Base-by-base conservation (phyloP, 2,888 invertebrate genomes). In the Molorchus minor region DNA sequence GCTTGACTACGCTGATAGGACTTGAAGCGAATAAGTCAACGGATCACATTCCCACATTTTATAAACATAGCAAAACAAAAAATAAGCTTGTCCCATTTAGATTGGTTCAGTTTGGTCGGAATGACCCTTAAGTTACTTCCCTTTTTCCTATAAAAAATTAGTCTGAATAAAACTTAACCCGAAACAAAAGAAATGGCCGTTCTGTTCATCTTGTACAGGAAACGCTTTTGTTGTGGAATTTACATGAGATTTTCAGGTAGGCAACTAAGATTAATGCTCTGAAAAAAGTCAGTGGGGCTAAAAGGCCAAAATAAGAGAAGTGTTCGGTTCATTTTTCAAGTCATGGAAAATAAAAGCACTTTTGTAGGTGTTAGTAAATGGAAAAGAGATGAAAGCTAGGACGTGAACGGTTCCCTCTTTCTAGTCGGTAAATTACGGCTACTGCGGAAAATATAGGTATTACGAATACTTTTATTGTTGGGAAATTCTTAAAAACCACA, bases 251-350 rank as follows among this genome's bases (percentile, higher is more conserved):
- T 67, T 60, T 56, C 66, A 59, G 60, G 69, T 70, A 67, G 66
- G 59, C 61, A 58, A 55, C 57, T 52, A 69, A 69, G 71, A 71
- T 71, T 68, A 71, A 71, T 69, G 67, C 52, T n/a, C 62, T 47
- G 54, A 61, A 71, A 69, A 68, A 67, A 70, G 67, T 67, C 68
- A 60, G 67, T 33, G 59, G 62, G 70, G 67, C 64, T 68, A 70
- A 70, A 63, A 70, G 69, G 70, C 65, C 64, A 62, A 68, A 71
- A 70, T 69, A 70, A 70, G 67, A 70, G 65, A 69, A 68, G 67
- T 66, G 70, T 66, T 69, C 66, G 70, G 71, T 70, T 64, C 69
- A 71, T 72, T 72, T 72, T 72, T 72, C 70, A 71, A 65, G 53
- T 51, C 54, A 47, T 57, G 54, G 61, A 58, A 60, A 56, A 61